phyloP scores from a whole-genome alignment of 2,888 invertebrate species.

The Drosophila demipolita region DNA sequence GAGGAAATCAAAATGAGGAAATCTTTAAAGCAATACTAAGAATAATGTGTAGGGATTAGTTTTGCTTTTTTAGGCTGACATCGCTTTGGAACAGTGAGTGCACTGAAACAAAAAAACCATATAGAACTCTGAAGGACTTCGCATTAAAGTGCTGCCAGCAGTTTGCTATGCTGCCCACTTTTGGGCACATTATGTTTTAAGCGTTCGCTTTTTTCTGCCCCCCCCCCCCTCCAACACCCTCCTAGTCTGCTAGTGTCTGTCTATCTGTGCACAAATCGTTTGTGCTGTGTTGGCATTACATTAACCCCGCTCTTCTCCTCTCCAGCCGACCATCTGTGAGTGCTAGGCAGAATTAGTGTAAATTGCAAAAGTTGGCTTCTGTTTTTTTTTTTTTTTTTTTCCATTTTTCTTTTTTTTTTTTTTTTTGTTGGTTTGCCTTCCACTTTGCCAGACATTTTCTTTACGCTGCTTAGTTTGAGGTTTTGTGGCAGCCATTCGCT shows the following conservation, averaged over 20 bases:
- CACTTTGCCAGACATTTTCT: conserved; percentile 18
- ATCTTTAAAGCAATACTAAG: not conserved
- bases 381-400: not conserved
- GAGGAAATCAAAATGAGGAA: not conserved
- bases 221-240: no score
- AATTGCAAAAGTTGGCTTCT: conserved; percentile 57
- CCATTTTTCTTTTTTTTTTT: conserved; percentile 9
- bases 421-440: not conserved
- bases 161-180: conserved; percentile 37
- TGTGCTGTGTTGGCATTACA: conserved; percentile 42
- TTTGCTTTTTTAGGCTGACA: not conserved
- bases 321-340: not conserved
- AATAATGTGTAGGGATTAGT: not conserved
- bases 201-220: not conserved
- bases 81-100: conserved; percentile 9
- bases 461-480: conserved; percentile 39
- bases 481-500: conserved; percentile 46
- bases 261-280: conserved; percentile 9
- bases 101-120: not conserved
- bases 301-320: not conserved
- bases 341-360: conserved; percentile 57
- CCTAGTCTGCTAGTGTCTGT: not conserved
- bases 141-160: conserved; percentile 7
- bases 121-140: conserved; percentile 29
- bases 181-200: conserved; percentile 46